Evolutionary conservation across 2,888 invertebrate genomes (phyloP).

Genomic region (Pachydiplax longipennis): DNA sequence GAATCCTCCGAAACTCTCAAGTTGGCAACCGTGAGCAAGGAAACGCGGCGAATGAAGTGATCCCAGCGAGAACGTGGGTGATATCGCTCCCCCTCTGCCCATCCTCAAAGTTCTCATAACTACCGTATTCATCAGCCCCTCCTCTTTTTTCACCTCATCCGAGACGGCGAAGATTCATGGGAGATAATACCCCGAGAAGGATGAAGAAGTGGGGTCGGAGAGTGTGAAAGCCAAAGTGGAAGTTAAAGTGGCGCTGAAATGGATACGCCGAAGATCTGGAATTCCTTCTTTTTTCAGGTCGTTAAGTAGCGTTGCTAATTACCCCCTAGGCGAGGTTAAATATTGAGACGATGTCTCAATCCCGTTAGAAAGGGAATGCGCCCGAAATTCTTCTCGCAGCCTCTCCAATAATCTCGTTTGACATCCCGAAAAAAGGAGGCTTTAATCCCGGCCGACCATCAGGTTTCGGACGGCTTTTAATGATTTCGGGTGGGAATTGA

Average conservation of each 20-base stretch:
- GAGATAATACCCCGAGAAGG: neutral
- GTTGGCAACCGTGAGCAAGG: neutral
- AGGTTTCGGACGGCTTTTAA: too few relatives aligned
- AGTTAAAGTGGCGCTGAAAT: neutral
- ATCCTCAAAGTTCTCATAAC: neutral
- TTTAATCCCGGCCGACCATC: too few relatives aligned
- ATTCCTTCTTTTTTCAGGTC: neutral
- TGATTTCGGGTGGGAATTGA: too few relatives aligned
- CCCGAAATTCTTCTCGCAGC: neutral
- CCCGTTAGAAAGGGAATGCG: neutral
- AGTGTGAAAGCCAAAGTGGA: neutral
- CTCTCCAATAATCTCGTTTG: neutral
- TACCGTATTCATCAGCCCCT: constrained; percentile 1
- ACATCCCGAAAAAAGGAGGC: neutral
- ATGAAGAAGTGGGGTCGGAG: neutral
- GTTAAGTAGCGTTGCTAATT: constrained; percentile 15
- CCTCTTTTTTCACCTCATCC: neutral
- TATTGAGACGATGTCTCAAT: neutral
- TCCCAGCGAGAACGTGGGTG: neutral
- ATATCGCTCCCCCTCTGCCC: neutral
- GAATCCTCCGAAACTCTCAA: neutral
- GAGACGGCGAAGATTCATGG: neutral
- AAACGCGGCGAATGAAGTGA: too few relatives aligned
- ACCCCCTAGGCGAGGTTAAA: neutral
- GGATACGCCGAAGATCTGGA: constrained; percentile 2